Base-by-base conservation (phyloP, 2,113 vertebrate genomes). In the Aix galericulata region DNA sequence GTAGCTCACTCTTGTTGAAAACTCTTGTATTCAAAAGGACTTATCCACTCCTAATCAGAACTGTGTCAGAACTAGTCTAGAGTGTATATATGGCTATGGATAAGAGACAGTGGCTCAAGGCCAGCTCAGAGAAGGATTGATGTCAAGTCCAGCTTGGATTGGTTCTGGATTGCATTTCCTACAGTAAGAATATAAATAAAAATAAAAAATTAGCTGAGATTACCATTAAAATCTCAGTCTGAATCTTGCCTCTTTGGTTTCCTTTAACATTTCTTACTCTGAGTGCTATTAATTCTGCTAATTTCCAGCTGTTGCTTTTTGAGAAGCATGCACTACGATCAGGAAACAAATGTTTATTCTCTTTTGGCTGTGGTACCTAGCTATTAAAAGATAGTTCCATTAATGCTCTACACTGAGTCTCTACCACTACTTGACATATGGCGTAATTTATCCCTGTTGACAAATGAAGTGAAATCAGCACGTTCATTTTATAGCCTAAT, bases 241-340 rank as follows among this genome's bases (percentile, higher is more conserved):
- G 34, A 38, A 27, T 78, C 92, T 83, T 75, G 55, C 67, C 50
- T 81, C 59, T 56, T 22, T 60, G 42, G 42, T 75, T 90, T 91
- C 72, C 60, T 95, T 89, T 66, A 67, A 86, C 25, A 74, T 82
- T 94, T 85, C 23, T 88, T 67, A 46, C 31, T 82, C 67, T 48
- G 46, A 88, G 56, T 42, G 11, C 38, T 60, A 12, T 18, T 77
- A 75, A 80, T 55, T 71, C 71, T 32, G 46, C 26, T 83, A 46
- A 90, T 88, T 78, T 92, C 85, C 79, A 95, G 85, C 72, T 91
- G 91, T 53, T 83, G 26, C 62, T 88, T 82, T 71, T 75, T 62
- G 46, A 53, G 90, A 62, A 91, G 8, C 26, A 23, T 8, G 16
- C 8, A 13, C 1, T 10, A 40, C 0, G 0, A 71, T 64, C 52